phyloP scores from a whole-genome alignment of 2,797 vertebrate species.

The Crocodylus rhombifer region DNA sequence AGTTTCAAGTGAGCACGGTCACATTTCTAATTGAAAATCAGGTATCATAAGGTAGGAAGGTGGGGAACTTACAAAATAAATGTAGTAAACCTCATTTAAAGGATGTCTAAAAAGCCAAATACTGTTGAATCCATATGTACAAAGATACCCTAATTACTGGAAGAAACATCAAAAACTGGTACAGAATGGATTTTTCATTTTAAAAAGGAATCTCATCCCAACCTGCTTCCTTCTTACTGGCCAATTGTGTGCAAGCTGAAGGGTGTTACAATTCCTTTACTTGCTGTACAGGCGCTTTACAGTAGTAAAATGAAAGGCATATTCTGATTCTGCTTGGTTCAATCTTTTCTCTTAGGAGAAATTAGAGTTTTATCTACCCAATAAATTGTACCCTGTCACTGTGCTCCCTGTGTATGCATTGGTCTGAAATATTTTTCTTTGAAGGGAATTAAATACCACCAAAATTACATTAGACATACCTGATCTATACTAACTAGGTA shows the following conservation, averaged over 20 bases:
- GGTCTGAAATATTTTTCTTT: slow-evolving; percentile 7
- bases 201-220: background rate
- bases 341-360: background rate
- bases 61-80: background rate
- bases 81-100: background rate
- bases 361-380: background rate
- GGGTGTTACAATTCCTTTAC: background rate
- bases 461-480: background rate
- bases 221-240: background rate
- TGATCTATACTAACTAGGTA: slow-evolving; percentile 2
- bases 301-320: background rate
- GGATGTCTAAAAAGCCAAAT: background rate
- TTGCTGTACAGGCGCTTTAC: background rate
- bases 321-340: background rate
- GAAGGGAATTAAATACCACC: background rate
- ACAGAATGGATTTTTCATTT: background rate
- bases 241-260: background rate
- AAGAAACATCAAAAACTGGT: background rate
- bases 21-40: background rate
- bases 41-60: background rate
- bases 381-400: slow-evolving; percentile 14
- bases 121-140: background rate
- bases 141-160: background rate
- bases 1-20: too few species aligned
- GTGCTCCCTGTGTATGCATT: background rate